These are phyloP conservation scores for Acanthaster planci DNA, from an alignment of 35 echinoderm and acorn worm genomes.

Conservation along the genomic window DNA sequence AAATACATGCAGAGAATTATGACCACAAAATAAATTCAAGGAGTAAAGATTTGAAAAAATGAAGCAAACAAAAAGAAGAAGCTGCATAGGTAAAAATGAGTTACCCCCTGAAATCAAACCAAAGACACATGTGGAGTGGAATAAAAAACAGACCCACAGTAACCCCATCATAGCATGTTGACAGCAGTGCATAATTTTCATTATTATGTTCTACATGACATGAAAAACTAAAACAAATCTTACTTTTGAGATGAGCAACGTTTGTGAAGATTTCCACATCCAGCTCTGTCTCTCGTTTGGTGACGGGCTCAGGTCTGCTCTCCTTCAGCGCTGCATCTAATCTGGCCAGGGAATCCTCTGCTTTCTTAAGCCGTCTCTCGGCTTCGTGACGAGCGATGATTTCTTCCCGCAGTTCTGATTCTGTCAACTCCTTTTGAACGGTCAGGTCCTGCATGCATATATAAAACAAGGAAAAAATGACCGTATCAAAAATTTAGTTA, in stretches of 20 bases:
- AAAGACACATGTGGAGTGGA: too few relatives aligned
- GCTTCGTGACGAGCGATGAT: conserved; percentile 94
- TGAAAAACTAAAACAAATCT: conserved; percentile 3
- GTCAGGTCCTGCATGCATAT: conserved; percentile 69
- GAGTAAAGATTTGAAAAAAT: too few relatives aligned
- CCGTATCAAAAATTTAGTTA: too few relatives aligned
- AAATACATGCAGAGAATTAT: too few relatives aligned
- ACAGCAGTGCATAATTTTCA: background rate
- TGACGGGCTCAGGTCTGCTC: conserved; percentile 29
- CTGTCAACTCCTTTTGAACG: conserved; percentile 94
- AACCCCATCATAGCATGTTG: background rate
- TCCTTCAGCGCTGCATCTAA: conserved; percentile 84
- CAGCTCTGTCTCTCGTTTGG: conserved; percentile 52
- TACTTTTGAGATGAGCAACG: conserved; percentile 94
- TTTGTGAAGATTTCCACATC: conserved; percentile 82
- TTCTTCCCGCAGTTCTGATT: conserved; percentile 89
- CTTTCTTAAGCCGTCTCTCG: conserved; percentile 75
- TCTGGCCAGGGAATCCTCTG: conserved; percentile 78
- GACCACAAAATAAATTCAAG: too few relatives aligned
- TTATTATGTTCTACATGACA: background rate
- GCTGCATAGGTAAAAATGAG: too few relatives aligned
- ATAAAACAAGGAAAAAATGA: background rate
- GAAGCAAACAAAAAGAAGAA: too few relatives aligned
- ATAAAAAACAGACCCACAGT: too few relatives aligned
- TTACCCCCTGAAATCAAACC: too few relatives aligned